These are phyloP conservation scores for Cuculus canorus DNA, from an alignment of 2,797 vertebrate species.

Conservation along the genomic window DNA sequence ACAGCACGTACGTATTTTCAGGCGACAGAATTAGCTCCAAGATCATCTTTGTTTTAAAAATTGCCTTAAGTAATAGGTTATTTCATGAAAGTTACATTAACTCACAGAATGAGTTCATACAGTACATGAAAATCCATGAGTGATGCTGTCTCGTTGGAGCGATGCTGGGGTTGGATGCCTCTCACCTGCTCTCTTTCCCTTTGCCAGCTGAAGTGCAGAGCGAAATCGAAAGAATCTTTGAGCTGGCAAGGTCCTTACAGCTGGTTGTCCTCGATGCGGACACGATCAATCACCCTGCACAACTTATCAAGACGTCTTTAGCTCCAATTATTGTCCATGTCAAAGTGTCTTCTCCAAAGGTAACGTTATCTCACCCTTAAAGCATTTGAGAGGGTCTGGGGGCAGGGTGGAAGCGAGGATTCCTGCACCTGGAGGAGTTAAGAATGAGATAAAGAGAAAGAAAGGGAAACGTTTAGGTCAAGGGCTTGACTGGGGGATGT, in stretches of 20 bases:
- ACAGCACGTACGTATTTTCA: background rate
- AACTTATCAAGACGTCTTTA: conserved; percentile 97
- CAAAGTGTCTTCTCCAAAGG: conserved; percentile 98
- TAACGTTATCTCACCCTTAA: conserved; percentile 52
- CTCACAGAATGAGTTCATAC: background rate
- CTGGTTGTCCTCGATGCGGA: conserved; percentile 97
- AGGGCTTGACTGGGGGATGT: background rate
- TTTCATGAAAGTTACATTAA: background rate
- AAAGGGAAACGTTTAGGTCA: background rate
- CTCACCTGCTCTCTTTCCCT: conserved; percentile 15
- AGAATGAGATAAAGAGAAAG: background rate
- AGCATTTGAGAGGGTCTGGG: background rate
- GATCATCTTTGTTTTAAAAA: background rate
- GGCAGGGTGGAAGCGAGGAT: background rate
- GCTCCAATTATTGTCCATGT: conserved; percentile 97
- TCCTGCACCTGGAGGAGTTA: background rate
- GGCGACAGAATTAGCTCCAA: background rate
- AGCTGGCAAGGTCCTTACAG: conserved; percentile 94
- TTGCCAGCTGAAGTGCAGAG: conserved; percentile 94
- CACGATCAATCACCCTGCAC: conserved; percentile 96
- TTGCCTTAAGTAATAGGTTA: background rate
- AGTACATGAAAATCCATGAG: background rate
- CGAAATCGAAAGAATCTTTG: conserved; percentile 97
- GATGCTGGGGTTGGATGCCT: background rate
- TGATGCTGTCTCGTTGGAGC: background rate